Evolutionary conservation across 2,113 vertebrate species (phyloP).

Genomic region (Oncorhynchus masou): DNA sequence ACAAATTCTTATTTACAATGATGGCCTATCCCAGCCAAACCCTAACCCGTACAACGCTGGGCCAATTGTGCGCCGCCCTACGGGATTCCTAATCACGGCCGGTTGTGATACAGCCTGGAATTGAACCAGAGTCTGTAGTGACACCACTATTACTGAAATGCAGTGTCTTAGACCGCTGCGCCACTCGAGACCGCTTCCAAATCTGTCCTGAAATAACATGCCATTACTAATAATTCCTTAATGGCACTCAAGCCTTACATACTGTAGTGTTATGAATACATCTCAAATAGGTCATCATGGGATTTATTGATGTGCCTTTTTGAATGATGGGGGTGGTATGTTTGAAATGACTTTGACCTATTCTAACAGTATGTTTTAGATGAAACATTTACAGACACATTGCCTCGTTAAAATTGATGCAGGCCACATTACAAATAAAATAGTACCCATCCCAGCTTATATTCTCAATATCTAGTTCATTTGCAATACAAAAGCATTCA

Average conservation of each 20-base stretch:
- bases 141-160: too few relatives aligned
- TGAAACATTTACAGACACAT: neutral
- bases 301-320: neutral
- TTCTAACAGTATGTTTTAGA: neutral
- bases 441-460: neutral
- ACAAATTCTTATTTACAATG: too few relatives aligned
- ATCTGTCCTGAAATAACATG: neutral
- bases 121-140: too few relatives aligned
- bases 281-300: neutral
- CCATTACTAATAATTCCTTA: neutral
- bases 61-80: too few relatives aligned
- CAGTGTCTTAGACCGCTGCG: too few relatives aligned
- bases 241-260: neutral
- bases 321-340: neutral
- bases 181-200: neutral
- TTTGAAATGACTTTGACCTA: neutral
- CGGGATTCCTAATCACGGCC: too few relatives aligned
- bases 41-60: too few relatives aligned
- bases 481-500: neutral
- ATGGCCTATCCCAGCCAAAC: too few relatives aligned
- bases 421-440: slow-evolving; percentile 9
- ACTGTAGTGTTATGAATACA: neutral
- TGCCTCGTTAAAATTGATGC: neutral
- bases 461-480: neutral
- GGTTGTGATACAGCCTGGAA: too few relatives aligned